Conservation (phyloP, 2,888 invertebrate genomes). For the Tuberolachnus salignus region DNA sequence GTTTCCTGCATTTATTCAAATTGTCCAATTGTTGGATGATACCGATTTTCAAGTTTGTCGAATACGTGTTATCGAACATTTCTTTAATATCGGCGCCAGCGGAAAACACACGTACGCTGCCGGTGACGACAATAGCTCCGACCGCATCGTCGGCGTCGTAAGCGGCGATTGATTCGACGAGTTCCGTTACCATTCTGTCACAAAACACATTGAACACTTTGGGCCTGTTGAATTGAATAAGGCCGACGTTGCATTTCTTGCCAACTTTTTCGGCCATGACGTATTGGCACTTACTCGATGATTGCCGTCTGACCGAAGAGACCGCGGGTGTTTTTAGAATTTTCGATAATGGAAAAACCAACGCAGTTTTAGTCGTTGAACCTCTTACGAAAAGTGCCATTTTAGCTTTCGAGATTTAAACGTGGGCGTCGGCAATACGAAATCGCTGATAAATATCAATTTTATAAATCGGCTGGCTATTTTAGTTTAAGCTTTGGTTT, state of each 20-base stretch:
- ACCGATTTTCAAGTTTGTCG: constrained; percentile 72
- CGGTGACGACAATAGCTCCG: constrained; percentile 91
- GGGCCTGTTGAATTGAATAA: constrained; percentile 91
- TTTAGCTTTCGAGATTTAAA: too few relatives aligned
- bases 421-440: too few relatives aligned
- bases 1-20: constrained; percentile 80
- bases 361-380: constrained; percentile 15
- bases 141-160: constrained; percentile 77
- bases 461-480: too few relatives aligned
- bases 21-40: constrained; percentile 87
- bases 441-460: too few relatives aligned
- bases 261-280: constrained; percentile 83
- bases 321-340: background rate
- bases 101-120: constrained; percentile 78
- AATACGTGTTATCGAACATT: constrained; percentile 81
- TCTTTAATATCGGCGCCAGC: constrained; percentile 93
- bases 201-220: constrained; percentile 97
- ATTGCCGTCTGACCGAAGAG: constrained; percentile 33
- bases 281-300: constrained; percentile 69
- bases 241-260: constrained; percentile 85
- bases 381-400: constrained; percentile 39
- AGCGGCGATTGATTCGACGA: constrained; percentile 72
- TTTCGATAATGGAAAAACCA: constrained; percentile 11
- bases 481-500: too few relatives aligned
- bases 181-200: constrained; percentile 83